A percentile compares a stretch with the other conserved stretches of the same genome.
Evolutionary conservation across 2,888 invertebrate species (phyloP).

Genomic region (Perizoma flavofasciatum): DNA sequence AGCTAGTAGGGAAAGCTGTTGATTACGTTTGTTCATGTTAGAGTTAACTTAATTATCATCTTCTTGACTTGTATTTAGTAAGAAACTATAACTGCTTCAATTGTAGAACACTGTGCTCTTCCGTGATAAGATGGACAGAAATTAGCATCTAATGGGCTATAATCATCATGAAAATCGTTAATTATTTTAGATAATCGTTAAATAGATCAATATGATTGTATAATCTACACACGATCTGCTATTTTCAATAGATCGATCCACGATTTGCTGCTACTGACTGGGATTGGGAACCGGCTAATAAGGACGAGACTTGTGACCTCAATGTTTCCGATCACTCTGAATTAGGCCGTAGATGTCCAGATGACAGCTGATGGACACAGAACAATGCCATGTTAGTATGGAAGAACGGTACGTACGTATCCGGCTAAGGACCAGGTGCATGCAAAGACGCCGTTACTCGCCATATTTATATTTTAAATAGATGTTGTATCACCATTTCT

Average conservation of each 20-base stretch:
- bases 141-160: not conserved
- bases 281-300: slow-evolving; percentile 1
- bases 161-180: too few relatives aligned
- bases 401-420: slow-evolving; percentile 20
- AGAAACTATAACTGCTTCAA: too few relatives aligned
- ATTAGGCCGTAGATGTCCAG: slow-evolving; percentile 19
- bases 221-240: not conserved
- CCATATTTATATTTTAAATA: slow-evolving; percentile 40
- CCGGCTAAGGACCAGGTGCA: slow-evolving; percentile 34
- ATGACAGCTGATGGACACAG: slow-evolving; percentile 19
- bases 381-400: slow-evolving; percentile 1
- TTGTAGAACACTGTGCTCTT: too few relatives aligned
- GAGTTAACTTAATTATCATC: too few relatives aligned
- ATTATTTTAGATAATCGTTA: too few relatives aligned
- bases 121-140: not conserved
- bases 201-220: too few relatives aligned
- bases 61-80: too few relatives aligned
- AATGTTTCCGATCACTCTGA: slow-evolving; percentile 6
- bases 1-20: too few relatives aligned
- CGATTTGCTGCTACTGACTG: not conserved
- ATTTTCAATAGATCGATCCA: too few relatives aligned
- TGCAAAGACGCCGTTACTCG: slow-evolving; percentile 33
- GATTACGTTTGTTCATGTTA: too few relatives aligned
- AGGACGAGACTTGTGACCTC: not conserved
- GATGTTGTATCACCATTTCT: slow-evolving; percentile 33